Percentiles rank a stretch among this genome's conserved stretches.
These are phyloP conservation scores for Dicerorhinus sumatrensis DNA, from an alignment of 2,113 vertebrate species.

Conservation along the genomic window DNA sequence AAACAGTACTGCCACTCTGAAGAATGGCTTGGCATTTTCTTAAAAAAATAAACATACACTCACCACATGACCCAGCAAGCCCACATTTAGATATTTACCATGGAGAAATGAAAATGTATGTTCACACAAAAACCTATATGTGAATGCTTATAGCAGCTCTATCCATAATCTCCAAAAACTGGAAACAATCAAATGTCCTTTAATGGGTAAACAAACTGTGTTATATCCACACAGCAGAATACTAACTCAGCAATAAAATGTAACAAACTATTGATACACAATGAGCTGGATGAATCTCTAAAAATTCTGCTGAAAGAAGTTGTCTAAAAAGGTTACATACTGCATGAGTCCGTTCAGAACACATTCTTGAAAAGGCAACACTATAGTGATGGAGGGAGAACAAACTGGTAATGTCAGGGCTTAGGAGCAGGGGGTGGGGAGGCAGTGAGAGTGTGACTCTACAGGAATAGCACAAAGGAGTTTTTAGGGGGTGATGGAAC, in stretches of 20 bases:
- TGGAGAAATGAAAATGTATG: background rate
- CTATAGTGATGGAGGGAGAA: background rate
- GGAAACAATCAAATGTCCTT: background rate
- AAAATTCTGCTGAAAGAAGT: conserved; percentile 22
- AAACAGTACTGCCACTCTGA: background rate
- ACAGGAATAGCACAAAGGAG: background rate
- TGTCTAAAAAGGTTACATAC: background rate
- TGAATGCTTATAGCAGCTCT: background rate
- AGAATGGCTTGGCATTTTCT: background rate
- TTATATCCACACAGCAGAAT: background rate
- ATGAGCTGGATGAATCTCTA: background rate
- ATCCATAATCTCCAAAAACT: background rate
- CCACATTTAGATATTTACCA: background rate
- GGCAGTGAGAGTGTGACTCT: accelerated
- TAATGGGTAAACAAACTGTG: background rate
- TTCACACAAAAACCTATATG: background rate
- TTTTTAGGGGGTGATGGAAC: background rate
- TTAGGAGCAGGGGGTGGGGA: accelerated
- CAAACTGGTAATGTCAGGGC: background rate
- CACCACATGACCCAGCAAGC: background rate
- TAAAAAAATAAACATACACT: conserved; percentile 25
- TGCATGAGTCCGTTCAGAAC: background rate
- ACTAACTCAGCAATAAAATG: background rate
- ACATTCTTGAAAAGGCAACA: background rate
- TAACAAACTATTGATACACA: background rate